Evolutionary conservation across 2,888 invertebrate genomes (phyloP).

Genomic region (Penaeus monodon): DNA sequence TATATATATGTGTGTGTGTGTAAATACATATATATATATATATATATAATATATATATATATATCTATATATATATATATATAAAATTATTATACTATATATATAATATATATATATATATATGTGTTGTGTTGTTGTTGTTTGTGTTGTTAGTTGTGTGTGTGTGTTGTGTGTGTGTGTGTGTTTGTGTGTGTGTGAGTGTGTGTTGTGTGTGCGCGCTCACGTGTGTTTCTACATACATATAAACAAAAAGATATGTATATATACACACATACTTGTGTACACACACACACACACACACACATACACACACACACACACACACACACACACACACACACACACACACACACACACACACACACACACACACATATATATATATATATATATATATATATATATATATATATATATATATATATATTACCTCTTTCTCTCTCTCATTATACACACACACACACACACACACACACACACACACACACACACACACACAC

Average conservation of each 20-base stretch:
- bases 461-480: neutral
- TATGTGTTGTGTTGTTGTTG: conserved; percentile 5
- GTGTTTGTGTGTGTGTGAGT: conserved; percentile 8
- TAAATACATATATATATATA: neutral
- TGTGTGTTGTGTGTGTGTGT: neutral
- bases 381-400: neutral
- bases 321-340: conserved; percentile 8
- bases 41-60: conserved; percentile 26
- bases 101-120: conserved; percentile 19
- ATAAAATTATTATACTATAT: neutral
- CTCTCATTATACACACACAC: neutral
- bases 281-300: too few species aligned
- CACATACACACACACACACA: too few species aligned
- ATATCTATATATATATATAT: conserved; percentile 25
- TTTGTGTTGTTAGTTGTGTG: neutral
- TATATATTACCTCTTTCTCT: too few species aligned
- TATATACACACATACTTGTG: too few species aligned
- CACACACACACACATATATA: neutral
- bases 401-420: neutral
- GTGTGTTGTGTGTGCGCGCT: too few species aligned
- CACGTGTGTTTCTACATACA: neutral
- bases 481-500: neutral
- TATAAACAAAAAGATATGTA: conserved; percentile 9
- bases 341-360: neutral
- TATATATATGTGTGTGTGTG: too few species aligned